These are phyloP conservation scores for Schizopygopsis malacanthus DNA, from an alignment of 2,797 vertebrate genomes.

Conservation along the genomic window DNA sequence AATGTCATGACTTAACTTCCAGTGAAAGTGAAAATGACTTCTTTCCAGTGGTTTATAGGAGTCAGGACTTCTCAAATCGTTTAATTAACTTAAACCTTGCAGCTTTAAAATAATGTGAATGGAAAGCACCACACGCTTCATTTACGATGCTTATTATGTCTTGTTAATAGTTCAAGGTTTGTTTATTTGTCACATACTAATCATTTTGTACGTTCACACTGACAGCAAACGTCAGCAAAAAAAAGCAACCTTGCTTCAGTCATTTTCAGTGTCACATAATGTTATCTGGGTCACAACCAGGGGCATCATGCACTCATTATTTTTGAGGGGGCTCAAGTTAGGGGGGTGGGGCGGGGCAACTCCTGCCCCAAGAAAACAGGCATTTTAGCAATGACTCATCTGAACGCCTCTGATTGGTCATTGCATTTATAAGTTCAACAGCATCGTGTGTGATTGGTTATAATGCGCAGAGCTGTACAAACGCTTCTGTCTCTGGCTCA, in stretches of 20 bases:
- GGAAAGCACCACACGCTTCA: neutral
- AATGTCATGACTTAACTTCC: neutral
- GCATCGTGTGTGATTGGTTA: too few relatives aligned
- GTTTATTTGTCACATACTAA: too few relatives aligned
- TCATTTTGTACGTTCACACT: neutral
- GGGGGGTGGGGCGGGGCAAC: too few relatives aligned
- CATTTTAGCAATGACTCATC: too few relatives aligned
- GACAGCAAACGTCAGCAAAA: neutral
- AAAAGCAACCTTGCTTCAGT: neutral
- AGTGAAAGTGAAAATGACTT: neutral
- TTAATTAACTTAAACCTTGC: neutral
- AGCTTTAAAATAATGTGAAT: neutral
- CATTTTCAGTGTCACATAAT: neutral
- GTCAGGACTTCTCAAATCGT: neutral
- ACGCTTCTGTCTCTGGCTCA: too few relatives aligned
- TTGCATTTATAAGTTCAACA: too few relatives aligned
- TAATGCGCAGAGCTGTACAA: too few relatives aligned
- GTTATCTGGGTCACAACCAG: neutral
- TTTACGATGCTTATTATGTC: neutral
- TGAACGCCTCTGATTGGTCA: too few relatives aligned
- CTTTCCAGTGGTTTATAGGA: neutral
- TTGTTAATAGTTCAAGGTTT: neutral
- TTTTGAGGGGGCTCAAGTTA: too few relatives aligned
- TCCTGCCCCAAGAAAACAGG: too few relatives aligned
- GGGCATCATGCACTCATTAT: too few relatives aligned